These are phyloP conservation scores for Brotogeris chrysoptera DNA, from an alignment of 2,797 vertebrate species.

Conservation along the genomic window DNA sequence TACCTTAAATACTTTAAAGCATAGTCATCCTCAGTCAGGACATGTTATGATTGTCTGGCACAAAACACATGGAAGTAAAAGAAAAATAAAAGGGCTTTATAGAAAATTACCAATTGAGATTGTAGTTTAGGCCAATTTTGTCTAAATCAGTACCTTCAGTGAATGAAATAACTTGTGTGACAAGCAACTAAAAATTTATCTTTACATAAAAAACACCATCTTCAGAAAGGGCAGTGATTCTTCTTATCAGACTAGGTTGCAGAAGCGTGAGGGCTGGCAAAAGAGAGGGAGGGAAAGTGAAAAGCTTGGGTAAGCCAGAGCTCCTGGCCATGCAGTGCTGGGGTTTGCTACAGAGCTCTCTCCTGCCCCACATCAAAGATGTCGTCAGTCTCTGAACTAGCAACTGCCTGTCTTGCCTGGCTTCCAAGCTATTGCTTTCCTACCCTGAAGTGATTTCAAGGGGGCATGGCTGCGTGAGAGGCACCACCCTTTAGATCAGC, in stretches of 20 bases:
- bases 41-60: not conserved
- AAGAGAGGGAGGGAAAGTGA: not conserved
- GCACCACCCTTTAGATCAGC: constrained; percentile 15
- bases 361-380: not conserved
- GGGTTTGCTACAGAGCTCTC: not conserved
- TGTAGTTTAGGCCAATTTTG: not conserved
- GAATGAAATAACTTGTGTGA: not conserved
- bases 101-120: not conserved
- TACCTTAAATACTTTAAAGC: not conserved
- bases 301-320: not conserved
- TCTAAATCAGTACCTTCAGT: not conserved
- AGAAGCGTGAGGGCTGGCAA: not conserved
- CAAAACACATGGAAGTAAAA: not conserved
- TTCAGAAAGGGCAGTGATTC: not conserved
- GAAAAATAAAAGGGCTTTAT: not conserved
- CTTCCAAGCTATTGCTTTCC: not conserved
- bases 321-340: not conserved
- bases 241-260: not conserved
- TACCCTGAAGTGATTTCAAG: constrained; percentile 8
- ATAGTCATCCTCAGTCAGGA: rapidly evolving
- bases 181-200: rapidly evolving
- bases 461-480: not conserved
- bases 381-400: not conserved
- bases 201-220: not conserved
- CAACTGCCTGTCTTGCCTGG: not conserved